A percentile compares a stretch with the other conserved stretches of the same genome.
Evolutionary conservation across 2,797 vertebrate genomes (phyloP).

Genomic region (Prionace glauca): DNA sequence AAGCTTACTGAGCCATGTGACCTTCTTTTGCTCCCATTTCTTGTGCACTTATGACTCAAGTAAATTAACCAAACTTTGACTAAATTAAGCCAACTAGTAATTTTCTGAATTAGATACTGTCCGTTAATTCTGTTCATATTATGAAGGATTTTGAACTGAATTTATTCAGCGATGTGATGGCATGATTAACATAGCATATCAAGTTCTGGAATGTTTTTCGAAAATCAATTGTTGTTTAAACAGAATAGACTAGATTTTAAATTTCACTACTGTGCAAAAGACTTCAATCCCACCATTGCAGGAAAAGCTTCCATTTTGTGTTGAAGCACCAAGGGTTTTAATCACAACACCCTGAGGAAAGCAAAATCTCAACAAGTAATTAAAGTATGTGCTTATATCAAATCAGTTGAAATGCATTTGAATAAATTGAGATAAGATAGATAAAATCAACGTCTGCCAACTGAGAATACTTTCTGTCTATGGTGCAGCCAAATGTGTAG

Average conservation of each 20-base stretch:
- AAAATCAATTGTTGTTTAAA: neutral
- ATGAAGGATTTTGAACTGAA: neutral
- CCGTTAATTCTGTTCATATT: neutral
- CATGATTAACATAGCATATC: neutral
- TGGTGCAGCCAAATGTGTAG: neutral
- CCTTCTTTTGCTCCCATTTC: neutral
- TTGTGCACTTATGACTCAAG: neutral
- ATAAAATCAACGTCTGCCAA: neutral
- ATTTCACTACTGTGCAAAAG: neutral
- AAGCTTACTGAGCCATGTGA: neutral
- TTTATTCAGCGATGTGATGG: neutral
- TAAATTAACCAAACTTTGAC: neutral
- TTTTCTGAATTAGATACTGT: neutral
- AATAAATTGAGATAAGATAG: neutral
- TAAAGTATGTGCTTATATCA: neutral
- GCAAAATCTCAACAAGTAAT: neutral
- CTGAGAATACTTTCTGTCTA: neutral
- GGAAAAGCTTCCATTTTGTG: neutral
- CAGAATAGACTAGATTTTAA: neutral
- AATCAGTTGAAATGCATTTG: neutral
- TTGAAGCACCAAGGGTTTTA: neutral
- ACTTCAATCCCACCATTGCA: neutral
- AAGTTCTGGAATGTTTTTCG: neutral
- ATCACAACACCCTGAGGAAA: neutral
- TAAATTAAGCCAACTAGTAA: neutral